Conservation (phyloP, 1,140 invertebrate species). For the Pogonomyrmex californicus region DNA sequence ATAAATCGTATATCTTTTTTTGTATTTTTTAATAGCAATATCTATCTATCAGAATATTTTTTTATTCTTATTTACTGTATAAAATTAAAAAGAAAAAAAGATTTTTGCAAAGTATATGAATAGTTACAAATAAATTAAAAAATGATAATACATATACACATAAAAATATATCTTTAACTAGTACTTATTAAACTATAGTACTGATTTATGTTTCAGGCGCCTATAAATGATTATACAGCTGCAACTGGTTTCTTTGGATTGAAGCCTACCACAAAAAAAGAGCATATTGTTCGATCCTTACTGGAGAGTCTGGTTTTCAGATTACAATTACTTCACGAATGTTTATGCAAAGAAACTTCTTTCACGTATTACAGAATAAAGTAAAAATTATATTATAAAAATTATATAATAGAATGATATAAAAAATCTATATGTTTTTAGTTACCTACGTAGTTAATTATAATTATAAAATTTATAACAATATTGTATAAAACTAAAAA, state of each 20-base stretch:
- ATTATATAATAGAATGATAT: background rate
- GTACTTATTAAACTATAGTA: background rate
- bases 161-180: background rate
- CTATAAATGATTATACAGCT: slow-evolving; percentile 94
- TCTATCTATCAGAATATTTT: background rate
- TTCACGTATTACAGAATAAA: slow-evolving; percentile 88
- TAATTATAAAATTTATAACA: background rate
- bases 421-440: background rate
- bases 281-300: slow-evolving; percentile 93
- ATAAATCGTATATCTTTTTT: background rate
- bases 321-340: slow-evolving; percentile 92
- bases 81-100: background rate
- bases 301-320: slow-evolving; percentile 96
- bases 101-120: background rate
- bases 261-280: slow-evolving; percentile 92
- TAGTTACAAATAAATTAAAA: background rate
- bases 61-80: background rate
- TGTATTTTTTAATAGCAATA: background rate
- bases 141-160: background rate
- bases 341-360: slow-evolving; percentile 90
- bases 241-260: slow-evolving; percentile 95
- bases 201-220: slow-evolving; percentile 88
- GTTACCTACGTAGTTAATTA: background rate
- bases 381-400: slow-evolving; percentile 83
- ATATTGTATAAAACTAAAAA: background rate